A percentile compares a stretch with the other conserved stretches of the same genome.
Evolutionary conservation across 2,797 vertebrate species (phyloP).

Genomic region (Leptoclinus maculatus): DNA sequence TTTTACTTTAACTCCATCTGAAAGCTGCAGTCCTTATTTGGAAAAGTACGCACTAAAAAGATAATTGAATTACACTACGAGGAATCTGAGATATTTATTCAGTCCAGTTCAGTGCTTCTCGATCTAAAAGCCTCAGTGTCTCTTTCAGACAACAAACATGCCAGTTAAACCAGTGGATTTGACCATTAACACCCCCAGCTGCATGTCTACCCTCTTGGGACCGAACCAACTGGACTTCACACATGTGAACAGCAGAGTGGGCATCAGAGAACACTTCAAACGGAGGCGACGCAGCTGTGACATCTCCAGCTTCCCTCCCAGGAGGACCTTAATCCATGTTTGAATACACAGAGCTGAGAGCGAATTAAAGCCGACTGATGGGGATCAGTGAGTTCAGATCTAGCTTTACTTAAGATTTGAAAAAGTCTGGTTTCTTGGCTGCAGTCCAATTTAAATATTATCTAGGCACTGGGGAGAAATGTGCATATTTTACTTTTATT

Average conservation of each 20-base stretch:
- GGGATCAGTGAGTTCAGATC: conserved; percentile 27
- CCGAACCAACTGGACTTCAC: conserved; percentile 25
- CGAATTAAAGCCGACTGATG: conserved; percentile 55
- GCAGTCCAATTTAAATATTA: conserved; percentile 9
- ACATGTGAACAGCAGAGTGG: not conserved
- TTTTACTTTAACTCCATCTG: not conserved
- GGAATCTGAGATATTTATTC: conserved; percentile 4
- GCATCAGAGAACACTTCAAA: conserved; percentile 41
- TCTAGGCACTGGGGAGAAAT: not conserved
- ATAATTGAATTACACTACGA: not conserved
- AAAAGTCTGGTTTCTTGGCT: conserved; percentile 25
- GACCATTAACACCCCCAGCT: conserved; percentile 23
- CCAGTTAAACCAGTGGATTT: conserved; percentile 9
- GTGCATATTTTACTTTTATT: not conserved
- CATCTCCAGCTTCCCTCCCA: not conserved
- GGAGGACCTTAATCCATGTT: conserved; percentile 43
- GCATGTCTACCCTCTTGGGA: conserved; percentile 11
- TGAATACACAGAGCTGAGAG: conserved; percentile 36
- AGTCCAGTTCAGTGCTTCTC: not conserved
- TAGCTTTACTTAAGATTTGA: not conserved
- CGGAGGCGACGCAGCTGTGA: conserved; percentile 45
- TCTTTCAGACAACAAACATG: not conserved
- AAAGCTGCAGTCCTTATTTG: conserved; percentile 31
- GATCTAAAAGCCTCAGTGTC: no score
- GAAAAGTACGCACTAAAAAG: conserved; percentile 13